These are phyloP conservation scores for Gymnobelideus leadbeateri DNA, from an alignment of 2,113 vertebrate species.

Conservation along the genomic window DNA sequence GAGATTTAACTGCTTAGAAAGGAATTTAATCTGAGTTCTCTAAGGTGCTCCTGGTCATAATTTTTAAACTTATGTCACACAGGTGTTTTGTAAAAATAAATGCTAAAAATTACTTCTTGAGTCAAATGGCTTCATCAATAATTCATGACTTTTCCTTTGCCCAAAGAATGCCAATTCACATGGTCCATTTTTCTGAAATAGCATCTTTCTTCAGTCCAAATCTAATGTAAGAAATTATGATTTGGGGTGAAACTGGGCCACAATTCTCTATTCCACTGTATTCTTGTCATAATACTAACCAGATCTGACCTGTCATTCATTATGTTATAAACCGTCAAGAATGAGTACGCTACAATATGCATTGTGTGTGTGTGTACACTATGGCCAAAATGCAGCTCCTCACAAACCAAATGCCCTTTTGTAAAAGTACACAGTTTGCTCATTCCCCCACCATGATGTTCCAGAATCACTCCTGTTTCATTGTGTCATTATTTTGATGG, in stretches of 20 bases:
- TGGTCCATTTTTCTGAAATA: not conserved
- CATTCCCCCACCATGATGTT: not conserved
- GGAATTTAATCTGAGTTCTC: not conserved
- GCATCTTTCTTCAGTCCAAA: not conserved
- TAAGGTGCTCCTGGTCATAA: not conserved
- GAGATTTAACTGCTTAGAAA: not conserved
- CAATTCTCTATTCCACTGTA: not conserved
- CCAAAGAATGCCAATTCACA: not conserved
- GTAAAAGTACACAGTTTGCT: not conserved
- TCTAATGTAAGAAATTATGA: not conserved
- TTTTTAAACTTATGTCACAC: not conserved
- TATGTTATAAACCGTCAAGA: not conserved
- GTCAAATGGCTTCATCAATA: not conserved
- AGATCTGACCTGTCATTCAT: not conserved
- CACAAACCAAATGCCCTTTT: not conserved
- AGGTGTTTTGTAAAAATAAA: slow-evolving; percentile 28
- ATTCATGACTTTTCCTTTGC: not conserved
- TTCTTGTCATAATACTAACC: not conserved
- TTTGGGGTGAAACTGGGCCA: not conserved
- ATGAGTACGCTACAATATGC: not conserved
- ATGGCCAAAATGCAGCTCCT: not conserved
- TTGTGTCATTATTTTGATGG: not conserved
- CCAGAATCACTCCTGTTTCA: slow-evolving; percentile 3
- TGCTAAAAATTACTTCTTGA: slow-evolving; percentile 28
- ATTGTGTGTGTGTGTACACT: too few relatives aligned